A percentile compares a stretch with the other conserved stretches of the same genome.
phyloP scores from a whole-genome alignment of 2,888 invertebrate genomes.

The Clepsis dumicolana region DNA sequence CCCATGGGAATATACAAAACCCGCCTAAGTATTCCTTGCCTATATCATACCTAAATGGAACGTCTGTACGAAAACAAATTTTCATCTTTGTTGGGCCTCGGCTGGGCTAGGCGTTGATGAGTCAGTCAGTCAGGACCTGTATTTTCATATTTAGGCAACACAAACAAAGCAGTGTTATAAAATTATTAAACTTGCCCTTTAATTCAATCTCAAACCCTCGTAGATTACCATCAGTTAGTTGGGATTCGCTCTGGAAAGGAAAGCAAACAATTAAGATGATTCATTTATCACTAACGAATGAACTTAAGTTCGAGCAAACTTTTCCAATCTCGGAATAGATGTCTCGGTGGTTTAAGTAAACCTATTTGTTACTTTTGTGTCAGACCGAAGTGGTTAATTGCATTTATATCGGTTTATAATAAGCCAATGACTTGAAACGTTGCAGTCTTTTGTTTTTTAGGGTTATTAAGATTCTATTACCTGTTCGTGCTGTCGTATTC shows the following conservation, averaged over 20 bases:
- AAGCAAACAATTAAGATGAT: constrained; percentile 57
- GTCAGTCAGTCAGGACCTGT: too few species aligned
- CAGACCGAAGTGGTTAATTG: constrained; percentile 22
- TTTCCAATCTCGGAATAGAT: constrained; percentile 58
- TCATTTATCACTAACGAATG: constrained; percentile 53
- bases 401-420: constrained; percentile 13
- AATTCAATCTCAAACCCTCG: neutral
- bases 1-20: too few species aligned
- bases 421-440: constrained; percentile 9
- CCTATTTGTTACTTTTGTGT: constrained; percentile 43
- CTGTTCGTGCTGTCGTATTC: too few species aligned
- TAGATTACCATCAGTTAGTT: constrained; percentile 15
- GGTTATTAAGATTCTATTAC: too few species aligned
- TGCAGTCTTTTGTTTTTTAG: neutral
- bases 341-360: constrained; percentile 51
- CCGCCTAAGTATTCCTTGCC: too few species aligned
- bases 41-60: too few species aligned
- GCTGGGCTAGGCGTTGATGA: too few species aligned
- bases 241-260: constrained; percentile 47
- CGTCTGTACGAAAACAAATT: too few species aligned
- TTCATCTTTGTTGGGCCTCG: too few species aligned
- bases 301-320: constrained; percentile 52
- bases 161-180: neutral
- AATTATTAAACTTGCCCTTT: neutral
- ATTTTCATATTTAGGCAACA: too few species aligned